Conservation (phyloP, 1,140 invertebrate genomes). For the Pseudomyrmex concolor region DNA sequence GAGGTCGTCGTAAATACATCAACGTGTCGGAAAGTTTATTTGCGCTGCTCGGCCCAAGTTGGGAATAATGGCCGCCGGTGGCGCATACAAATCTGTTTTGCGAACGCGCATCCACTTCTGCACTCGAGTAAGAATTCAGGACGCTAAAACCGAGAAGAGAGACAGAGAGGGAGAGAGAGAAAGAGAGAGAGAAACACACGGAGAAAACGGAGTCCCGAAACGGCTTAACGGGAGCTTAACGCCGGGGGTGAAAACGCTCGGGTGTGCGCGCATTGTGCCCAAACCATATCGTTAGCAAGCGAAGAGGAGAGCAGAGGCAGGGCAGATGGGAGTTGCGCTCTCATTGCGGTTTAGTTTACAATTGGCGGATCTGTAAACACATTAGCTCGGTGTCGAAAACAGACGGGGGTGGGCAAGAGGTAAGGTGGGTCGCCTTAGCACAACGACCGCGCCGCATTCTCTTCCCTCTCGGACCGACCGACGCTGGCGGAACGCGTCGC, state of each 20-base stretch:
- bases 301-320: neutral
- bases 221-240: constrained; percentile 13
- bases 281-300: constrained; percentile 18
- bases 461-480: constrained; percentile 28
- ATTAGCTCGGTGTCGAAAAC: constrained; percentile 56
- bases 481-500: constrained; percentile 2
- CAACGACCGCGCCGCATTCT: constrained; percentile 57
- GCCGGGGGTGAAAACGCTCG: constrained; percentile 8
- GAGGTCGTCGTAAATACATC: constrained; percentile 15
- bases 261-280: constrained; percentile 12
- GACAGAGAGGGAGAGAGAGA: neutral
- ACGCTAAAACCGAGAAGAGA: neutral
- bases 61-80: constrained; percentile 35
- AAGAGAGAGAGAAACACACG: neutral
- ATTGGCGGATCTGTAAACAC: constrained; percentile 72
- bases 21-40: constrained; percentile 34
- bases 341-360: constrained; percentile 68
- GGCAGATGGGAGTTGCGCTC: constrained; percentile 27
- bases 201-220: neutral
- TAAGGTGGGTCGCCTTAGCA: constrained; percentile 46
- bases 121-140: constrained; percentile 23
- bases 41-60: constrained; percentile 34
- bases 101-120: constrained; percentile 4
- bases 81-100: constrained; percentile 26
- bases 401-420: too few relatives aligned